These are phyloP conservation scores for Anarrhichthys ocellatus DNA, from an alignment of 2,113 vertebrate species.

Conservation along the genomic window DNA sequence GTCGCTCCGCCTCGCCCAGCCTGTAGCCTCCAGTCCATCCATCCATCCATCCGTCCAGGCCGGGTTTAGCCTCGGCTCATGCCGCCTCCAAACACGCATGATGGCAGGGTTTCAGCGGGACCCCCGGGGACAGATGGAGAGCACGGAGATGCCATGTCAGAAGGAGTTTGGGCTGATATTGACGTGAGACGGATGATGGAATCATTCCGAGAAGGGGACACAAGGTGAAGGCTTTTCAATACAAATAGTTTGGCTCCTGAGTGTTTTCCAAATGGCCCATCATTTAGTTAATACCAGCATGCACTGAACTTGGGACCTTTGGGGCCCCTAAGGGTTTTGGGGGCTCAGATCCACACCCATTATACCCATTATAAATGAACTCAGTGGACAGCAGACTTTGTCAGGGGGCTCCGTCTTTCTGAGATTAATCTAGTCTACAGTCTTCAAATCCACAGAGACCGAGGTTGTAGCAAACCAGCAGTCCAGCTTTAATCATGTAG, in stretches of 20 bases:
- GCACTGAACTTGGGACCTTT: neutral
- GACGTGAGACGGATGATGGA: neutral
- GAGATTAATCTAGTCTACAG: too few relatives aligned
- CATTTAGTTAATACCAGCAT: neutral
- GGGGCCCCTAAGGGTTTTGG: neutral
- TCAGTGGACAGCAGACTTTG: too few relatives aligned
- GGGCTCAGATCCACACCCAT: neutral
- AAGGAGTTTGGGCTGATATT: constrained; percentile 6
- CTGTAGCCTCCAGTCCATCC: constrained; percentile 15
- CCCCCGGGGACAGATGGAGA: constrained; percentile 43
- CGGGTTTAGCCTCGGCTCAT: constrained; percentile 12
- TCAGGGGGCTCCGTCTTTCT: too few relatives aligned
- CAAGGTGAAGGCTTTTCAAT: constrained; percentile 7
- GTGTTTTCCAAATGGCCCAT: neutral
- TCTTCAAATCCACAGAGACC: too few relatives aligned
- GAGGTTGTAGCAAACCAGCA: too few relatives aligned
- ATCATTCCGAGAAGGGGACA: constrained; percentile 7
- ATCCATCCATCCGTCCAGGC: constrained; percentile 2
- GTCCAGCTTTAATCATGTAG: too few relatives aligned
- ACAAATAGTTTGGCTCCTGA: neutral
- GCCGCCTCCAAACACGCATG: constrained; percentile 4
- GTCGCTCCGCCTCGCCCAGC: constrained; percentile 4
- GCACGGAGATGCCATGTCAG: constrained; percentile 41
- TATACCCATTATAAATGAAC: too few relatives aligned
- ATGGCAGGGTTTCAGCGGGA: constrained; percentile 35